Evolutionary conservation across 1,140 invertebrate species (phyloP).

Genomic region (Sycobia sp.): DNA sequence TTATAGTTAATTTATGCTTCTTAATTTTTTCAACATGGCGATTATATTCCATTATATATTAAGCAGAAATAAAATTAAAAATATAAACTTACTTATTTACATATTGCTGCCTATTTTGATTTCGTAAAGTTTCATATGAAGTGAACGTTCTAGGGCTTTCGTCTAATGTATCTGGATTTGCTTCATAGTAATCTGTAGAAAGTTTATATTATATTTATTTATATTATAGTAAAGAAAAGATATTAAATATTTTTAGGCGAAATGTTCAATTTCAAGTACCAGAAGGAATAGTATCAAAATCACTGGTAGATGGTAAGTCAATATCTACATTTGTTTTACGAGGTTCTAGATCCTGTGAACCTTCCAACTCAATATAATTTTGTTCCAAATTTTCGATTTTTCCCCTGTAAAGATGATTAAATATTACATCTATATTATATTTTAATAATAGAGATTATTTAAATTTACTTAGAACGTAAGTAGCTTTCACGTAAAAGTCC

Average conservation of each 20-base stretch:
- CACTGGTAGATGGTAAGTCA: constrained; percentile 16
- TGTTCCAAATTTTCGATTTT: too few relatives aligned
- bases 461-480: not conserved
- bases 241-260: not conserved
- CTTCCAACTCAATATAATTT: too few relatives aligned
- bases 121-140: constrained; percentile 26
- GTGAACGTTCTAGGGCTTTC: not conserved
- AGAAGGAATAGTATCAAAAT: constrained; percentile 28
- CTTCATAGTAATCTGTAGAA: constrained; percentile 22
- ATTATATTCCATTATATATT: too few relatives aligned
- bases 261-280: constrained; percentile 10
- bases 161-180: not conserved
- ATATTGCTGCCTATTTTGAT: constrained; percentile 23
- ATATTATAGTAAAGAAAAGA: not conserved
- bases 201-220: not conserved
- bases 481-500: constrained; percentile 3
- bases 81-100: constrained; percentile 8
- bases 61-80: too few relatives aligned
- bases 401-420: not conserved
- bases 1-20: too few relatives aligned
- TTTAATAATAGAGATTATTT: not conserved
- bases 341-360: not conserved
- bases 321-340: constrained; percentile 11
- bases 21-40: too few relatives aligned
- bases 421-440: not conserved